Conservation (phyloP, 2,113 vertebrate species). For the Gasterosteus aculeatus region DNA sequence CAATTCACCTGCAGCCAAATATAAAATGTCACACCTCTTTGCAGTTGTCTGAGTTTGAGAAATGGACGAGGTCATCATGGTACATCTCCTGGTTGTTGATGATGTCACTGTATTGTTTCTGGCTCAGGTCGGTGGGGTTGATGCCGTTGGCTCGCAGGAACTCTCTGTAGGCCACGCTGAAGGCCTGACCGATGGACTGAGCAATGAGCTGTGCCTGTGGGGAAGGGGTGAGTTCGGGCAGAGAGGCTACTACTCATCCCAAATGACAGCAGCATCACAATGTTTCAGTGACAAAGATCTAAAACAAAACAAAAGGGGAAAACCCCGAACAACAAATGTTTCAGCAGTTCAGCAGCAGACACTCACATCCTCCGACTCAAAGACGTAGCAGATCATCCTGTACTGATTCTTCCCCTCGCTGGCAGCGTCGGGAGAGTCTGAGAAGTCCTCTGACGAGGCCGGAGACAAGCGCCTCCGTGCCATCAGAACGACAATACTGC, state of each 20-base stretch:
- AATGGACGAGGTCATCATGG: conserved; percentile 98
- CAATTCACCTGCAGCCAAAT: conserved; percentile 8
- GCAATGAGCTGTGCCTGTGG: conserved; percentile 95
- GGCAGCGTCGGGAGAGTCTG: conserved; percentile 86
- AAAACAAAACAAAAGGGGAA: background rate
- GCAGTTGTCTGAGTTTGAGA: conserved; percentile 98
- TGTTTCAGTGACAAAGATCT: conserved; percentile 16
- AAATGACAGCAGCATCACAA: conserved; percentile 42
- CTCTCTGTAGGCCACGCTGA: conserved; percentile 98
- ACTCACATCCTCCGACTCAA: conserved; percentile 98
- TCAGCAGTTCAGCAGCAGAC: background rate
- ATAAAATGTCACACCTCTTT: conserved; percentile 87
- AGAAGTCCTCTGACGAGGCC: conserved; percentile 90
- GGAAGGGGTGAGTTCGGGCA: conserved; percentile 48
- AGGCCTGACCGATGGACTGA: conserved; percentile 98
- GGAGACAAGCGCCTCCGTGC: conserved; percentile 91
- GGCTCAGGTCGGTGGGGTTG: conserved; percentile 97
- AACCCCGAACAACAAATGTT: background rate
- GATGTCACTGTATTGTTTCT: conserved; percentile 99
- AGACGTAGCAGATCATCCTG: conserved; percentile 98
- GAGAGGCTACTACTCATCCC: conserved; percentile 33
- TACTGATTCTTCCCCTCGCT: conserved; percentile 93
- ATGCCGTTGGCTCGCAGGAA: conserved; percentile 98
- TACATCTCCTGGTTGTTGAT: conserved; percentile 99
- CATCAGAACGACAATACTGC: conserved; percentile 97